These are phyloP conservation scores for Meliscaeva auricollis DNA, from an alignment of 2,888 invertebrate species.

Conservation along the genomic window DNA sequence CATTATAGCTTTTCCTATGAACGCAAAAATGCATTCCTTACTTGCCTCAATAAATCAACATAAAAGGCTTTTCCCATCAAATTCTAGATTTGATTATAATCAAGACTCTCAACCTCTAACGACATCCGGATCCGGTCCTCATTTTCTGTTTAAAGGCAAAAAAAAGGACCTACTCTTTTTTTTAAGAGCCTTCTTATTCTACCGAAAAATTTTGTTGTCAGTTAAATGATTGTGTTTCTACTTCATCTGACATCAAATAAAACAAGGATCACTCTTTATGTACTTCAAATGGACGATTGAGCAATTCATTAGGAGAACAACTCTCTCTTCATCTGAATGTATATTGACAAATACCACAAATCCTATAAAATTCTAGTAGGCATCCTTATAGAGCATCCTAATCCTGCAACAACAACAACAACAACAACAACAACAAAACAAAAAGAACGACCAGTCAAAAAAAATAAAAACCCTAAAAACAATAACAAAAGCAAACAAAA, in stretches of 20 bases:
- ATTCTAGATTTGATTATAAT: conserved; percentile 10
- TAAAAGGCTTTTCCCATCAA: neutral
- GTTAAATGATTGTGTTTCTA: conserved; percentile 31
- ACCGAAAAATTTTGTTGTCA: conserved; percentile 27
- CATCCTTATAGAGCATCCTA: conserved; percentile 32
- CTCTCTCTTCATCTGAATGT: conserved; percentile 26
- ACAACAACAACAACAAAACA: conserved; percentile 9
- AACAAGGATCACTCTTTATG: conserved; percentile 33
- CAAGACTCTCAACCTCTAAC: neutral
- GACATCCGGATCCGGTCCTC: neutral
- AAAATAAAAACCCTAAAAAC: conserved; percentile 16
- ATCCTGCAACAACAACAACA: conserved; percentile 29
- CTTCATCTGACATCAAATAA: conserved; percentile 38
- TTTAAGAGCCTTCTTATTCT: neutral
- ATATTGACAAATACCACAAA: conserved; percentile 64
- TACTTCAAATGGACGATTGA: conserved; percentile 53
- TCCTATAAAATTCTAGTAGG: conserved; percentile 31
- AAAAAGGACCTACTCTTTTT: neutral
- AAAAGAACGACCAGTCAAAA: neutral
- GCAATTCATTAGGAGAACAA: conserved; percentile 70
- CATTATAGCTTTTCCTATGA: neutral
- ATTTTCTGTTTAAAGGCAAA: neutral
- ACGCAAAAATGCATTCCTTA: neutral
- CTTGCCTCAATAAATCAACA: neutral
- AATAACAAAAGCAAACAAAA: conserved; percentile 41